phyloP scores from a whole-genome alignment of 2,113 vertebrate species.

The Chloropsis hardwickii region DNA sequence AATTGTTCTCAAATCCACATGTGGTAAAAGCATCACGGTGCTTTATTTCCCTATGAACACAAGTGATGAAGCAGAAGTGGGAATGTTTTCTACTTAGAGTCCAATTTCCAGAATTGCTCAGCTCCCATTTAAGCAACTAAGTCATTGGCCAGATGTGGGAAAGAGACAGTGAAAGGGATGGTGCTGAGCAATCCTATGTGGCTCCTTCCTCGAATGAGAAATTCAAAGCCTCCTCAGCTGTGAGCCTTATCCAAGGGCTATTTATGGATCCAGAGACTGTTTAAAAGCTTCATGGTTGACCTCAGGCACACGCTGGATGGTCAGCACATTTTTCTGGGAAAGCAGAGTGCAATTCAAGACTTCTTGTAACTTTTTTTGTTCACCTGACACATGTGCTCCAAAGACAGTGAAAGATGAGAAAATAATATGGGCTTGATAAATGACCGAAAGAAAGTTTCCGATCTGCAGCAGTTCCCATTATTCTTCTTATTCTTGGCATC shows the following conservation, averaged over 20 bases:
- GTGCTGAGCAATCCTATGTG: not conserved
- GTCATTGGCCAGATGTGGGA: slow-evolving; percentile 26
- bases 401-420: slow-evolving; percentile 61
- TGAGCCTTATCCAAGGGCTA: not conserved
- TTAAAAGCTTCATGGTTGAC: not conserved
- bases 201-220: not conserved
- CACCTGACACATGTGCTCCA: slow-evolving; percentile 8
- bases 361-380: slow-evolving; percentile 21
- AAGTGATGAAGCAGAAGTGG: not conserved
- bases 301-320: not conserved
- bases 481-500: slow-evolving; percentile 53
- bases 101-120: slow-evolving; percentile 15
- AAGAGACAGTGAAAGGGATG: not conserved
- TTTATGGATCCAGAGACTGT: not conserved
- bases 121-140: not conserved
- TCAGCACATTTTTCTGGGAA: slow-evolving; percentile 15
- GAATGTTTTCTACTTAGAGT: slow-evolving; percentile 12
- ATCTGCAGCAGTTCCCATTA: slow-evolving; percentile 14
- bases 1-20: not conserved
- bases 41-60: not conserved
- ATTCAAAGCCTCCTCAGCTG: slow-evolving; percentile 24
- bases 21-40: not conserved
- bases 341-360: not conserved
- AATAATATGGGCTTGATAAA: slow-evolving; percentile 61
- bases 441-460: slow-evolving; percentile 48